These are phyloP conservation scores for Stictonetta naevosa DNA, from an alignment of 2,113 vertebrate species.

Conservation along the genomic window DNA sequence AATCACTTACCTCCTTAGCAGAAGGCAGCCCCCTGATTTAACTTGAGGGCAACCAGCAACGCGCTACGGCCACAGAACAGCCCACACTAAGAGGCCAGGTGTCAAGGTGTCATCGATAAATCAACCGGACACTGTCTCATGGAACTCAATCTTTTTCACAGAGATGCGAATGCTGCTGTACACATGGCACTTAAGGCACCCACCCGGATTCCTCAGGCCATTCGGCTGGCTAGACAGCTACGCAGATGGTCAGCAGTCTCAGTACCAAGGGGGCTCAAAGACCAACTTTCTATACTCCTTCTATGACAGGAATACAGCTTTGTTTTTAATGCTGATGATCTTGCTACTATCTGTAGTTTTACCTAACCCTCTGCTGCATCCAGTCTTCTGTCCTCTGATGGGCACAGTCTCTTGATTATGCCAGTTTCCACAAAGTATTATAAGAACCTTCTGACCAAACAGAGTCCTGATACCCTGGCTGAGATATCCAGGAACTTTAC, in stretches of 20 bases:
- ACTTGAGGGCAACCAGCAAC: not conserved
- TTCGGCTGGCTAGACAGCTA: not conserved
- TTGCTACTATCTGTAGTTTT: not conserved
- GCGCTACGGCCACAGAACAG: not conserved
- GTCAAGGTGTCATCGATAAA: not conserved
- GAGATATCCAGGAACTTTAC: not conserved
- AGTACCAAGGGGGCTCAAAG: not conserved
- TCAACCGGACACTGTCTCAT: not conserved
- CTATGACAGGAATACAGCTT: not conserved
- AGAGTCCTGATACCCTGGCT: not conserved
- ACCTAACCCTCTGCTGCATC: not conserved
- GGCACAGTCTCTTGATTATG: not conserved
- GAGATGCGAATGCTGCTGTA: not conserved
- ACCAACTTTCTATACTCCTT: not conserved
- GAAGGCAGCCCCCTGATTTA: not conserved
- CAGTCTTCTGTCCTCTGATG: not conserved
- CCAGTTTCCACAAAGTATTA: not conserved
- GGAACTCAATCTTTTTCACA: not conserved
- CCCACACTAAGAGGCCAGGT: not conserved
- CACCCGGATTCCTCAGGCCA: not conserved
- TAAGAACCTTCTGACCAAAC: not conserved
- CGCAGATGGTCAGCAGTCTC: not conserved
- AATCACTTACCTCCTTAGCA: not conserved
- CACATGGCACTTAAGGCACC: not conserved
- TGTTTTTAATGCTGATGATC: not conserved